These are phyloP conservation scores for Trichogramma evanescens DNA, from an alignment of 2,888 invertebrate genomes.

Conservation along the genomic window DNA sequence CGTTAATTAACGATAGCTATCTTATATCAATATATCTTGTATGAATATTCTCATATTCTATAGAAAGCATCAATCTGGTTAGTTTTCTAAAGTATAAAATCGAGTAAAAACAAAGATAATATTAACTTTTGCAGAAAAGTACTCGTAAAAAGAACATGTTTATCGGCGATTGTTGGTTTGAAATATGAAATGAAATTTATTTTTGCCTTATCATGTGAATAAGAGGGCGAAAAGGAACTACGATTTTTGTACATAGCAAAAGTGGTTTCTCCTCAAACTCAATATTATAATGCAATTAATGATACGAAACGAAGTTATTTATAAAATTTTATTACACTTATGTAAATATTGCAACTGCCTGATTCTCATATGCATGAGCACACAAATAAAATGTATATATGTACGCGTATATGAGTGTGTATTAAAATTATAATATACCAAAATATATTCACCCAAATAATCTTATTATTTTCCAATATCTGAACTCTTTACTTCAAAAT, in stretches of 20 bases:
- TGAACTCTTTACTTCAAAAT: not conserved
- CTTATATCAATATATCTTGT: too few relatives aligned
- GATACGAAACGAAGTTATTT: constrained; percentile 7
- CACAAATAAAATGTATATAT: constrained; percentile 23
- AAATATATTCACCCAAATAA: not conserved
- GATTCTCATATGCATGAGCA: constrained; percentile 26
- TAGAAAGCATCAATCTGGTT: too few relatives aligned
- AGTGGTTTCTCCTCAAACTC: too few relatives aligned
- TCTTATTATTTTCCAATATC: not conserved
- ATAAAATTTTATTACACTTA: constrained; percentile 42
- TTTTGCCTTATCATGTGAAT: not conserved
- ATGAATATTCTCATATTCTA: too few relatives aligned
- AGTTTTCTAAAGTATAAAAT: too few relatives aligned
- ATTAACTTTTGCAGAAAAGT: too few relatives aligned
- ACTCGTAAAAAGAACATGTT: not conserved
- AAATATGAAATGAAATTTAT: not conserved
- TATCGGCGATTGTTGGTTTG: not conserved
- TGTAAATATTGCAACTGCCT: constrained; percentile 47
- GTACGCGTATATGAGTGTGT: constrained; percentile 22
- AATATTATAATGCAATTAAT: too few relatives aligned
- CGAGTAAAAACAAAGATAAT: too few relatives aligned
- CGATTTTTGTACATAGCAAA: too few relatives aligned
- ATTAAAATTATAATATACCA: constrained; percentile 14
- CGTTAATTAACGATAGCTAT: too few relatives aligned
- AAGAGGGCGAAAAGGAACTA: not conserved